Evolutionary conservation across 2,888 invertebrate genomes (phyloP), one percentile per base, ranked within the genome.

Genomic region (Dichetophora obliterata): DNA sequence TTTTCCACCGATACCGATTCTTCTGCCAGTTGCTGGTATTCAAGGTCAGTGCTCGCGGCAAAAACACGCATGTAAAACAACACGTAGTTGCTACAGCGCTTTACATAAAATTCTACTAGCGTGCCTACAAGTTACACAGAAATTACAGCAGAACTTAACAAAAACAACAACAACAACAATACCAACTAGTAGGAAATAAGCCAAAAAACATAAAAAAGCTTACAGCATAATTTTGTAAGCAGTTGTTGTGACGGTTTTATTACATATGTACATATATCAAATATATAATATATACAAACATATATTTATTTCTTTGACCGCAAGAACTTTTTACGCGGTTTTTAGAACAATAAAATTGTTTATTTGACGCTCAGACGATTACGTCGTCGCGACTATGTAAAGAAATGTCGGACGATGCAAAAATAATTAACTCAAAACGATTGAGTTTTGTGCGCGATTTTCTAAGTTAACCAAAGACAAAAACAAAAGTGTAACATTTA

Each of bases 31-130:
- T 61, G 57, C n/a, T 70, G 37, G 72, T 48, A 80, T 76, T 81
- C 84, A 84, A 84, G 84, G 84, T 83, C 84, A 83, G 81, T 79
- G 80, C 77, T 81, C 79, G 80, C 77, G 79, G 78, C 80, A 27
- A 37, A 54, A 48, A 68, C 66, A 31, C 65, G 65, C 5, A 34
- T n/a, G 31, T n/a, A 2, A 9, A 34, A 9, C 37, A 19, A 27
- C 65, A 37, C 65, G 65, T 65, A 37, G 34, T 22, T 43, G n/a
- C 43, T 43, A 59, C 27, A 16, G 2, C 59, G 27, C 59, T 24
- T 22, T 34, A 34, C 57, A 27, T 24, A 14, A 22, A 27, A 22
- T 24, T 61, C 27, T 22, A 22, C 27, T 16, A 50, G 31, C 8
- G n/a, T 48, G 48, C 43, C 16, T n/a, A 48, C 22, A 24, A 48